phyloP scores from a whole-genome alignment of 2,888 invertebrate species.

The Subacronicta megacephala region DNA sequence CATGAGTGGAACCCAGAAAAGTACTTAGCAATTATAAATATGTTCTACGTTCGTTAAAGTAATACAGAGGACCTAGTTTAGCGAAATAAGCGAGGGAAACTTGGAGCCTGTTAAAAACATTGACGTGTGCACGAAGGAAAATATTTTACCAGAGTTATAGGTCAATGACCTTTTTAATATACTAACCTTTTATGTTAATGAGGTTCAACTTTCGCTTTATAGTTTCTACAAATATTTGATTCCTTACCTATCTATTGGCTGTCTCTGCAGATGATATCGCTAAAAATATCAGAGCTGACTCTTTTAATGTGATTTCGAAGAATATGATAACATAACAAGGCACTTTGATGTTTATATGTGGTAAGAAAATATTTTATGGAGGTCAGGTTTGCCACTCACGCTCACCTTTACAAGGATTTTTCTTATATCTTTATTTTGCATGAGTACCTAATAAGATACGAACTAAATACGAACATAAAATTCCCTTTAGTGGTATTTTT shows the following conservation, averaged over 20 bases:
- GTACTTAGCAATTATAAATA: constrained; percentile 38
- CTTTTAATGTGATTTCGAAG: too few relatives aligned
- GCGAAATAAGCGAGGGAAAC: constrained; percentile 43
- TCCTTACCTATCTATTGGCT: neutral
- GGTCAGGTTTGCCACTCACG: too few relatives aligned
- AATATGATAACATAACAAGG: too few relatives aligned
- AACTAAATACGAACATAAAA: too few relatives aligned
- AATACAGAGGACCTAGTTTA: constrained; percentile 48
- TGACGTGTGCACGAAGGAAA: constrained; percentile 58
- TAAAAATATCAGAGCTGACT: neutral
- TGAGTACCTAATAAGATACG: too few relatives aligned
- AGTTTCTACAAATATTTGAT: constrained; percentile 18
- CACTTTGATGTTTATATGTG: too few relatives aligned
- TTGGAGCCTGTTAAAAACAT: constrained; percentile 38
- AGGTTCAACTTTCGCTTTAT: constrained; percentile 15
- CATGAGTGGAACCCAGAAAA: neutral
- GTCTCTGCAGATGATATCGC: constrained; percentile 10
- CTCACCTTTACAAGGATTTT: too few relatives aligned
- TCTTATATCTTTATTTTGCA: too few relatives aligned
- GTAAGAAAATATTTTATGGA: too few relatives aligned
- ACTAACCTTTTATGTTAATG: constrained; percentile 25
- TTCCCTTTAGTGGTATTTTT: too few relatives aligned
- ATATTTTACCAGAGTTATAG: constrained; percentile 52
- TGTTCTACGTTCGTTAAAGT: constrained; percentile 22
- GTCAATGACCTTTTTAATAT: constrained; percentile 58